Evolutionary conservation across 92 coral and sea anemone species (phyloP), one percentile per base, ranked within the genome.

Genomic region (Parazoanthus swiftii): DNA sequence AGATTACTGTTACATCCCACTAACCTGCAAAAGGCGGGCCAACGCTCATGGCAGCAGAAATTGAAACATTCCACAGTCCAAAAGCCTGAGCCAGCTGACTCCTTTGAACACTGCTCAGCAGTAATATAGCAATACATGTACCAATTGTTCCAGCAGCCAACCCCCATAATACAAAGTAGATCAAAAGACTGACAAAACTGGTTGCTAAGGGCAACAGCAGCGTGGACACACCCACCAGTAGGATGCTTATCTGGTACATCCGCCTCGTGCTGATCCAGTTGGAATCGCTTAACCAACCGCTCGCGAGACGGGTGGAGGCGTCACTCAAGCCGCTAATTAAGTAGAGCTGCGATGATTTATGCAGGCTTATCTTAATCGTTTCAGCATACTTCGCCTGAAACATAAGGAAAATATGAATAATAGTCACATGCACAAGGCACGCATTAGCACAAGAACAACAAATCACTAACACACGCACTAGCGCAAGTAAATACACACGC

Each of bases 21-120:
- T 74, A 74, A 74, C 79, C 79, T 74, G 79, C 79, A 74, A 74
- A 74, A 9, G 79, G 79, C 3, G 79, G 79, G 4, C 79, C 79
- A 74, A 29, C 79, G 10, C 79, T 74, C 79, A 74, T 74, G n/a
- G 79, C 79, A 8, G 29, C 44, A 74, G 79, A 74, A 36, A 74
- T 74, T 18, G 79, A 74, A 29, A 74, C 42, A 21, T 74, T 74
- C 79, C 79, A 74, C n/a, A 74, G 44, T 20, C 79, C 79, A 37
- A 74, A 33, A 16, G 79, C 50, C 21, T 36, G 48, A 74, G 50
- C 79, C 11, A 42, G 44, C 79, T 74, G 79, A 23, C 25, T 37
- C 46, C 79, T 36, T 11, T 74, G n/a, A 36, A 74, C 79, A 36
- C 79, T 74, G 26, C 44, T 74, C 50, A 74, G 79, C 79, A 74